Evolutionary conservation across 2,113 vertebrate species (phyloP), one percentile per base, ranked within the genome.

Genomic region (Nanorana parkeri): DNA sequence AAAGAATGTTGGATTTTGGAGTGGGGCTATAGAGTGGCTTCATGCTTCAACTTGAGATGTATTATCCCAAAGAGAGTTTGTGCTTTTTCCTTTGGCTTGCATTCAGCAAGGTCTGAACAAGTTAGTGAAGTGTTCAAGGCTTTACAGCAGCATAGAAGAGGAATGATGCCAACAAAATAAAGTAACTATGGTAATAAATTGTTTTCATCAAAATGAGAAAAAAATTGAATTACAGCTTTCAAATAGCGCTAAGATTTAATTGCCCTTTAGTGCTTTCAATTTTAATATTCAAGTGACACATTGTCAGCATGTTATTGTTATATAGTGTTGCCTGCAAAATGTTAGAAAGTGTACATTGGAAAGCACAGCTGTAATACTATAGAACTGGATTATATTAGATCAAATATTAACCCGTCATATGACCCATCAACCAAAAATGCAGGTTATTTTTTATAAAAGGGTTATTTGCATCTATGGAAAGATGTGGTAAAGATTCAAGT

Each of bases 1-100:
- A 81, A 81, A 67, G 80, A 81, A 81, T 81, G 69, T 81, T n/a
- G 65, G 51, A 67, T 74, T 66, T 58, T 75, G 69, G 80, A 67
- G 54, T 71, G 67, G 55, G 66, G 65, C 66, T 80, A 60, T 26
- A 69, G 36, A 81, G 80, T 74, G 80, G 69, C 80, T 74, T 81
- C 68, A 74, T 74, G 68, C 79, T 73, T 60, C 58, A 81, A 73
- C 60, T 81, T 81, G 61, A 81, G 74, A 74, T 74, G 47, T 67
- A 47, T 81, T 81, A 66, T 74, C 63, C 80, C 61, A 23, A 74
- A 54, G 69, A 74, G 69, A 56, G 61, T 17, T 81, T 81, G 69
- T 66, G 61, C 54, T 79, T 68, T 79, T 74, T 41, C 60, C 52
- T 81, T 64, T 66, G 68, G 80, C 58, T 69, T 36, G 58, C 36